phyloP scores from a whole-genome alignment of 2,888 invertebrate species.

The Xiphydria camelus region DNA sequence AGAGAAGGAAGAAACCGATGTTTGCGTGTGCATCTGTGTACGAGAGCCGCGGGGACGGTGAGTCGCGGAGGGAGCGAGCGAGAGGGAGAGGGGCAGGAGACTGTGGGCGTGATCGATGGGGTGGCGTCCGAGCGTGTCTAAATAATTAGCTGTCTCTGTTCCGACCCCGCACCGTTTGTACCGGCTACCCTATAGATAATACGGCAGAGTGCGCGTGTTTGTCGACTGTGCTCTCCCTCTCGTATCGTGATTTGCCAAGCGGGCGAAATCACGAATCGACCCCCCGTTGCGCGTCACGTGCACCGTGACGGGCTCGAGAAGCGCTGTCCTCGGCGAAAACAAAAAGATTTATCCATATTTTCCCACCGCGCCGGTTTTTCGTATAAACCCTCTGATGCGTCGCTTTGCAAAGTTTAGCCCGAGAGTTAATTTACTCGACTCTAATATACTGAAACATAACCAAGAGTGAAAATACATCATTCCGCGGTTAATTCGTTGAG shows the following conservation, averaged over 20 bases:
- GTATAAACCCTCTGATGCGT: too few species aligned
- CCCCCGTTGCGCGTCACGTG: too few species aligned
- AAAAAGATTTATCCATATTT: too few species aligned
- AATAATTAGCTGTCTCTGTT: constrained; percentile 58
- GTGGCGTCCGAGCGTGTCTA: constrained; percentile 56
- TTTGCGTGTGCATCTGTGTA: background rate
- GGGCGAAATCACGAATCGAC: constrained; percentile 28
- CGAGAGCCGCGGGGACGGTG: too few species aligned
- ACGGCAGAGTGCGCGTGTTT: constrained; percentile 30
- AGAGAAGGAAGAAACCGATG: background rate
- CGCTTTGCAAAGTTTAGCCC: too few species aligned
- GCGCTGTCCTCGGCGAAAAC: too few species aligned
- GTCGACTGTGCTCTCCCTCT: constrained; percentile 39
- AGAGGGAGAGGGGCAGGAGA: constrained; percentile 28
- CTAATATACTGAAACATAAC: too few species aligned
- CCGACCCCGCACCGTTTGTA: constrained; percentile 53
- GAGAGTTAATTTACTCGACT: too few species aligned
- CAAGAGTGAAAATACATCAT: too few species aligned
- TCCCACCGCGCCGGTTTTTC: too few species aligned
- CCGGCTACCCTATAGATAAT: constrained; percentile 47
- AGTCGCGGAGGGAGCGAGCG: constrained; percentile 4
- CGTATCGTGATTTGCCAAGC: constrained; percentile 29
- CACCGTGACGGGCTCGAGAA: too few species aligned
- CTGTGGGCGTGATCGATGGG: constrained; percentile 52
- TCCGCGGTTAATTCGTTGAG: too few species aligned